Conservation (phyloP, 37 sponge, comb jelly and placozoan genomes). For the Cliona cf. orientalis region DNA sequence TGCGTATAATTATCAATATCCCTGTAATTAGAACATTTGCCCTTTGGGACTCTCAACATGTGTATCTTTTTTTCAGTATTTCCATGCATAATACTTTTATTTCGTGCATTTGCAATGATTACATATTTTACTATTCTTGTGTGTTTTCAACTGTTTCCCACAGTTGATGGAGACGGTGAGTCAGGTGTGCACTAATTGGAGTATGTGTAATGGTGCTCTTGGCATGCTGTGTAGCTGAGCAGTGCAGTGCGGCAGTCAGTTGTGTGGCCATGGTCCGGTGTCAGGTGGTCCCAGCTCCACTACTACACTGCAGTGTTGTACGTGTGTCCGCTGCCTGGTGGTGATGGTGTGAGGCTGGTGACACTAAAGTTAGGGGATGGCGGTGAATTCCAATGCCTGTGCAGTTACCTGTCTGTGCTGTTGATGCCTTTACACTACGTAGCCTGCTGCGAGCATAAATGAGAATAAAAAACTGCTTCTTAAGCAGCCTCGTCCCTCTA, state of each 20-base stretch:
- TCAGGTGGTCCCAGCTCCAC: background rate
- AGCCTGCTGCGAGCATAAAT: too few species aligned
- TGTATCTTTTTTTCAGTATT: background rate
- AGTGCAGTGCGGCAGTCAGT: conserved; percentile 4
- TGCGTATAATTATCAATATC: too few species aligned
- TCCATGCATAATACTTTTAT: background rate
- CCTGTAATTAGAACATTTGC: too few species aligned
- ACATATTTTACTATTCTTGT: background rate
- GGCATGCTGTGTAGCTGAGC: conserved; percentile 28
- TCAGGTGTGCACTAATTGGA: conserved; percentile 53
- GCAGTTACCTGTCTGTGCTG: too few species aligned
- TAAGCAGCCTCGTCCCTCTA: too few species aligned
- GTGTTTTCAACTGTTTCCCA: background rate
- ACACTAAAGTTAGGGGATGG: too few species aligned
- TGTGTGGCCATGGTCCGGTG: background rate
- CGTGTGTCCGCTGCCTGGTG: background rate
- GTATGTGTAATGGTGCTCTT: conserved; percentile 20
- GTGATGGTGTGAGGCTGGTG: background rate
- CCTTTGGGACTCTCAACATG: too few species aligned
- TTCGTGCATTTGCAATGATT: background rate
- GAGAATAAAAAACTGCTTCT: too few species aligned
- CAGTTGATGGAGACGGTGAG: background rate
- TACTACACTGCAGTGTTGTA: too few species aligned
- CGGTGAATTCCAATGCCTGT: too few species aligned
- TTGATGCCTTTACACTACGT: too few species aligned